Conservation (phyloP, 2,113 vertebrate species). For the Heloderma charlesbogerti region DNA sequence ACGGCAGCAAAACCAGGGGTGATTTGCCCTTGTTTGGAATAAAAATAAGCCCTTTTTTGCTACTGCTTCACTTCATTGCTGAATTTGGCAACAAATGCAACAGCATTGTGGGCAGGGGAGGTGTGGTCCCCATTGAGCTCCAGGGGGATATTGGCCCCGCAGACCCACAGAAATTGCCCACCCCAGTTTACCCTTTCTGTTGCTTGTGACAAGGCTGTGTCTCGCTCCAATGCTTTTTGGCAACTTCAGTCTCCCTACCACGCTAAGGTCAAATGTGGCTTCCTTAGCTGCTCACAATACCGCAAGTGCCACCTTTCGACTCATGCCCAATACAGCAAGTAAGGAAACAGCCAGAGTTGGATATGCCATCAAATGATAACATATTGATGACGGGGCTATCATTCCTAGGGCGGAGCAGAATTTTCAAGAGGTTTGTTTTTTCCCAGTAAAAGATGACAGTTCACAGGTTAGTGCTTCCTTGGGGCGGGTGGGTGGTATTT, state of each 20-base stretch:
- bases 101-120: no score
- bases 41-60: no score
- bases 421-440: neutral
- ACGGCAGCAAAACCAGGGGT: no score
- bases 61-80: no score
- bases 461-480: neutral
- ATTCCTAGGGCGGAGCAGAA: neutral
- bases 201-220: neutral
- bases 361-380: neutral
- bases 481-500: neutral
- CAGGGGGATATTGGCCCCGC: no score
- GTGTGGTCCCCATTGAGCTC: no score
- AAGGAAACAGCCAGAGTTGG: neutral
- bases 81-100: no score
- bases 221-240: neutral
- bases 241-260: neutral
- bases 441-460: neutral
- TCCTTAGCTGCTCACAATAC: neutral
- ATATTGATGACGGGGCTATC: neutral
- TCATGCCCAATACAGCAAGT: neutral
- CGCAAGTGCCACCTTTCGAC: neutral
- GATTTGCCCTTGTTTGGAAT: no score
- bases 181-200: neutral
- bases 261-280: neutral
- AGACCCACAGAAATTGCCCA: no score